Conservation (phyloP, 2,113 vertebrate genomes). For the Apistogramma diplotaenia region DNA sequence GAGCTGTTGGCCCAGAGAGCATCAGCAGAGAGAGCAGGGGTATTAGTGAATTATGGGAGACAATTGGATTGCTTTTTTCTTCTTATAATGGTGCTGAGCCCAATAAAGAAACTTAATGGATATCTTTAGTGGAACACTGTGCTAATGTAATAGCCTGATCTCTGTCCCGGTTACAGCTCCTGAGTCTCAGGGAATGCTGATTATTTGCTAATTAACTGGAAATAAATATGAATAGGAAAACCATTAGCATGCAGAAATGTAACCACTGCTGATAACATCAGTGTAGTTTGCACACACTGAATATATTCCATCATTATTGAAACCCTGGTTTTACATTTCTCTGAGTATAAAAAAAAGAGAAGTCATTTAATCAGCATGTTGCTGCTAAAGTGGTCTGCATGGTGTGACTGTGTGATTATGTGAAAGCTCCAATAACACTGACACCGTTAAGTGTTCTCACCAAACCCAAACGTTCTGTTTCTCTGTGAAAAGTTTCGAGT, state of each 20-base stretch:
- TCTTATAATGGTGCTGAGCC: conserved; percentile 30
- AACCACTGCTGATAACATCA: neutral
- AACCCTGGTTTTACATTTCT: neutral
- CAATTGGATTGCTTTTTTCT: conserved; percentile 24
- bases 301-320: neutral
- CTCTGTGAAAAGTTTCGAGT: neutral
- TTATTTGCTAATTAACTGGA: conserved; percentile 48
- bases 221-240: conserved; percentile 41
- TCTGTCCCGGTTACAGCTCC: conserved; percentile 38
- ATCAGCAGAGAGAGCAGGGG: neutral
- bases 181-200: conserved; percentile 28
- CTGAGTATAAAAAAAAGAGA: neutral
- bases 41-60: conserved; percentile 35
- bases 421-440: neutral
- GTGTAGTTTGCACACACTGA: neutral
- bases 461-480: neutral
- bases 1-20: neutral
- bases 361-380: neutral
- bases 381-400: neutral
- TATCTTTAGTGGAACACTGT: conserved; percentile 18
- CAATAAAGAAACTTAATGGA: conserved; percentile 49
- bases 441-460: neutral
- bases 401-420: neutral
- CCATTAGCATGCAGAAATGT: neutral
- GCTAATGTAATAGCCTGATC: conserved; percentile 36